Evolutionary conservation across 2,113 vertebrate species (phyloP).

Genomic region (Rutilus rutilus): DNA sequence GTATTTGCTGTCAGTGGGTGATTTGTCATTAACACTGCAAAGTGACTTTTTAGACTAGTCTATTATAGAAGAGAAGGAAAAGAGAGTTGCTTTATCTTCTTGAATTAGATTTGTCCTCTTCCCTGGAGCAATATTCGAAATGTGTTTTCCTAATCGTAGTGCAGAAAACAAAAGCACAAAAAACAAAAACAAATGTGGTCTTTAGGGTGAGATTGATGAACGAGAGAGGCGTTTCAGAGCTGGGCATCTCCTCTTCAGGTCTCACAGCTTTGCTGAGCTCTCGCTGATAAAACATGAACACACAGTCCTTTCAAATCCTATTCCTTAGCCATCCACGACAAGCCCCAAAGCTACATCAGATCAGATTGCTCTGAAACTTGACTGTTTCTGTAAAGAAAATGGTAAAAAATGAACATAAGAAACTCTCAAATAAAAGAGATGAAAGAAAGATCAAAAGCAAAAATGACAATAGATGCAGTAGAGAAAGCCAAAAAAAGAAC

Average conservation of each 20-base stretch:
- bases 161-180: conserved; percentile 2
- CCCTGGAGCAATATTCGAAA: conserved; percentile 9
- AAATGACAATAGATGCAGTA: not conserved
- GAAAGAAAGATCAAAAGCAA: not conserved
- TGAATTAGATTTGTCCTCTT: conserved; percentile 34
- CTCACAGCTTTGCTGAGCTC: not conserved
- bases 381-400: not conserved
- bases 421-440: not conserved
- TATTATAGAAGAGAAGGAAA: conserved; percentile 11
- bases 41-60: conserved; percentile 16
- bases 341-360: conserved; percentile 18
- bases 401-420: not conserved
- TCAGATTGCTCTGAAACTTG: conserved; percentile 26
- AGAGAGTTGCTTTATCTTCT: conserved; percentile 29
- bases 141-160: not conserved
- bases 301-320: conserved; percentile 15
- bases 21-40: conserved; percentile 11
- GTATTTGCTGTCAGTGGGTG: not conserved
- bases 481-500: not conserved
- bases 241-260: not conserved
- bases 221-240: not conserved
- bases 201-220: conserved; percentile 25
- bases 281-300: conserved; percentile 33
- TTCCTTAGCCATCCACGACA: not conserved
- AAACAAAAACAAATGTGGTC: conserved; percentile 14